phyloP scores from a whole-genome alignment of 2,888 invertebrate genomes.

The Sinentomon sp. region DNA sequence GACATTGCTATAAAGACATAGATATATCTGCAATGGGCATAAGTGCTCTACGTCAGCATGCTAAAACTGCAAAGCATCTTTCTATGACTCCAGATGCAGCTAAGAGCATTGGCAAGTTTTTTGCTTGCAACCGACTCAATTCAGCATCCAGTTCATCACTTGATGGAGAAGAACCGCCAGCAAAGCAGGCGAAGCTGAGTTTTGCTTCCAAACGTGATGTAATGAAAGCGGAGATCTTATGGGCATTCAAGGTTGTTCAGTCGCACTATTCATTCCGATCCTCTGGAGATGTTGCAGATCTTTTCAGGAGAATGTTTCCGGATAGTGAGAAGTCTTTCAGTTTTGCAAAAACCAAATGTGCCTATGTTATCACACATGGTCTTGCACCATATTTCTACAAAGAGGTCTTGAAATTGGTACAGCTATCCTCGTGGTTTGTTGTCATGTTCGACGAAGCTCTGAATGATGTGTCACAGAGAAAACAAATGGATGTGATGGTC shows the following conservation, averaged over 20 bases:
- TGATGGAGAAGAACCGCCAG: too few species aligned
- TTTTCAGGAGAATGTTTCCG: constrained; percentile 13
- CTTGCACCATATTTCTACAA: constrained; percentile 12
- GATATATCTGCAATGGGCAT: neutral
- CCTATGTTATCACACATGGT: constrained; percentile 10
- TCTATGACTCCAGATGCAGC: neutral
- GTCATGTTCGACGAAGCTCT: constrained; percentile 14
- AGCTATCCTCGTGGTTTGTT: constrained; percentile 7
- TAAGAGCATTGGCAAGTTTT: neutral
- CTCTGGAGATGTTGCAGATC: constrained; percentile 5
- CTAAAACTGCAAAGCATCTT: neutral
- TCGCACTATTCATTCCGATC: constrained; percentile 10
- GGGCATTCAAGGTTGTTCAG: constrained; percentile 9
- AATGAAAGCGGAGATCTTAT: constrained; percentile 12
- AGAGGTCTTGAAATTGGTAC: constrained; percentile 5
- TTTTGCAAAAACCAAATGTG: too few species aligned
- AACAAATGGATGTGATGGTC: constrained; percentile 17
- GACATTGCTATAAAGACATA: too few species aligned
- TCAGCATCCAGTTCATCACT: too few species aligned
- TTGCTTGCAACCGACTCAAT: too few species aligned
- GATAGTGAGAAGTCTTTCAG: constrained; percentile 11
- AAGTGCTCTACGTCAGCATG: neutral
- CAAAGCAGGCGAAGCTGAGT: neutral
- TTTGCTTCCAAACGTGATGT: constrained; percentile 5
- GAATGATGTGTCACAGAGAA: constrained; percentile 10